Conservation (phyloP, 2,113 vertebrate species). For the Percina caprodes region DNA sequence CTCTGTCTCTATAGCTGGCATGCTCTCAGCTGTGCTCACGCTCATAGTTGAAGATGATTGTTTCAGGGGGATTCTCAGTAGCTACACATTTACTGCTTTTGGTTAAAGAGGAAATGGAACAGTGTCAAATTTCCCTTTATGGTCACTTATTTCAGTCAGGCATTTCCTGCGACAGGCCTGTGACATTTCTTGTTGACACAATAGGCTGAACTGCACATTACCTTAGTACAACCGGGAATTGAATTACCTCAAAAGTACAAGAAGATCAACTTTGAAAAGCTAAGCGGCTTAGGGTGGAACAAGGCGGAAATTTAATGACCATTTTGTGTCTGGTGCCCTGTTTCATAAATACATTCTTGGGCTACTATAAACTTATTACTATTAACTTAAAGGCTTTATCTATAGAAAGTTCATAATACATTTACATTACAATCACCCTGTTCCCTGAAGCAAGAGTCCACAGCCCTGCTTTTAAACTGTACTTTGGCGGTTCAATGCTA, state of each 20-base stretch:
- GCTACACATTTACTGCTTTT: constrained; percentile 13
- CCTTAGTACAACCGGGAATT: constrained; percentile 29
- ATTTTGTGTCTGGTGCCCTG: too few relatives aligned
- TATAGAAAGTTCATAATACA: neutral
- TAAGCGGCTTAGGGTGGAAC: constrained; percentile 16
- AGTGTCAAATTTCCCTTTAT: constrained; percentile 19
- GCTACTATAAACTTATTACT: neutral
- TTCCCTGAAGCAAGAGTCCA: too few relatives aligned
- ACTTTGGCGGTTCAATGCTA: too few relatives aligned
- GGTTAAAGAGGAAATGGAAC: constrained; percentile 45
- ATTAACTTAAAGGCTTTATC: neutral
- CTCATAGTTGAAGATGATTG: neutral
- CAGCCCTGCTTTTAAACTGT: too few relatives aligned
- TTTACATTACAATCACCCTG: neutral
- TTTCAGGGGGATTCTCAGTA: neutral
- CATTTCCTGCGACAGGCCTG: constrained; percentile 48
- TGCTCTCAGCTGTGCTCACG: neutral
- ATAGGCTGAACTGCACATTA: constrained; percentile 16
- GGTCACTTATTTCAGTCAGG: constrained; percentile 47
- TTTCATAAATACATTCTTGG: too few relatives aligned
- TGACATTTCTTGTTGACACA: constrained; percentile 28
- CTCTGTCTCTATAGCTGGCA: neutral
- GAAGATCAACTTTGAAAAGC: constrained; percentile 33
- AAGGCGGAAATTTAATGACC: neutral
- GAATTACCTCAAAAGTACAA: constrained; percentile 21